Conservation (phyloP, 92 coral and sea anemone species). For the Epizoanthus illoricatus region DNA sequence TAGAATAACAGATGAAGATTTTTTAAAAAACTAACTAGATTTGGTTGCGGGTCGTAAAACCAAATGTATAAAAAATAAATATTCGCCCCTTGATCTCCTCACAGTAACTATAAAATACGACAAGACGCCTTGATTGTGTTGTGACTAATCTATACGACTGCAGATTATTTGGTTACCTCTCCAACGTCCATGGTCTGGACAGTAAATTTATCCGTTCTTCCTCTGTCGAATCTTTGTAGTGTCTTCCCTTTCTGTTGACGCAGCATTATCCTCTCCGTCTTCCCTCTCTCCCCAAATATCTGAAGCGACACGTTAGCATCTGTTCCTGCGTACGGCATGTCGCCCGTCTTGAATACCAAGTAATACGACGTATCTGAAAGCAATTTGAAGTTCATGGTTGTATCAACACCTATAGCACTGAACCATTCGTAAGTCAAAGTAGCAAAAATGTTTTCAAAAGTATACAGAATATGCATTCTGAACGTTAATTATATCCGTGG, state of each 20-base stretch:
- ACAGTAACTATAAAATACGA: too few relatives aligned
- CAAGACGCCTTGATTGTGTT: too few relatives aligned
- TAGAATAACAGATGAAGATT: too few relatives aligned
- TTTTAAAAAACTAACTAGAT: too few relatives aligned
- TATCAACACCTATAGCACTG: not conserved
- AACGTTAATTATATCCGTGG: too few relatives aligned
- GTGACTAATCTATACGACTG: too few relatives aligned
- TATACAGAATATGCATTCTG: too few relatives aligned
- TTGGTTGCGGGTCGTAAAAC: too few relatives aligned
- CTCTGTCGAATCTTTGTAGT: slow-evolving; percentile 85
- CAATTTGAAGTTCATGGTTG: not conserved
- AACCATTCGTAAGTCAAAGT: too few relatives aligned
- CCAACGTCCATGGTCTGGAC: slow-evolving; percentile 98
- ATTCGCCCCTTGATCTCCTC: too few relatives aligned
- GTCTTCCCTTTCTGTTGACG: slow-evolving; percentile 83
- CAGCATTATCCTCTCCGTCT: slow-evolving; percentile 93
- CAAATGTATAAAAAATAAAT: too few relatives aligned
- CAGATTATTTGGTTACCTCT: slow-evolving; percentile 51
- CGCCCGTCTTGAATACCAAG: slow-evolving; percentile 91
- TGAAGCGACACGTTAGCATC: slow-evolving; percentile 96
- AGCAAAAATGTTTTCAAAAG: too few relatives aligned
- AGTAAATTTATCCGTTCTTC: slow-evolving; percentile 89
- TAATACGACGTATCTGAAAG: slow-evolving; percentile 76
- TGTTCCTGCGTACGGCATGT: slow-evolving; percentile 90
- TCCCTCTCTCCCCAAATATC: slow-evolving; percentile 86